Percentiles rank a stretch among this genome's conserved stretches.
phyloP scores from a whole-genome alignment of 37 sponge, comb jelly and placozoan genomes.

The Beroe forskalii region DNA sequence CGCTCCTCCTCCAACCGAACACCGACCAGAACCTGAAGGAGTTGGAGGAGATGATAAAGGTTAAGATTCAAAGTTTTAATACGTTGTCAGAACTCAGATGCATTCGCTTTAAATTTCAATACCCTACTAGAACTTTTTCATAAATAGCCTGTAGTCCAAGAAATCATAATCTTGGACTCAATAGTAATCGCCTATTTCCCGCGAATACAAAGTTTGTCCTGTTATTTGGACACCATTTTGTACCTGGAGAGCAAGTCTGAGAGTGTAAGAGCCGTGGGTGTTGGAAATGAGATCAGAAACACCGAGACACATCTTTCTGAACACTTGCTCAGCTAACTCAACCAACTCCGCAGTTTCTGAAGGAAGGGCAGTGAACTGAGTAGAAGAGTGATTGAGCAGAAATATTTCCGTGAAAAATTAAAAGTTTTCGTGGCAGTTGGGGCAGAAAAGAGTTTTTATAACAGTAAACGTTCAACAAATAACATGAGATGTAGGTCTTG shows the following conservation, averaged over 20 bases:
- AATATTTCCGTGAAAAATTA: background rate
- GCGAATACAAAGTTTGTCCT: too few relatives aligned
- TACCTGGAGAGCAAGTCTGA: constrained; percentile 32
- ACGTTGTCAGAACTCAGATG: too few relatives aligned
- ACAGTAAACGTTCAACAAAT: background rate
- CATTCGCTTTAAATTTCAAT: too few relatives aligned
- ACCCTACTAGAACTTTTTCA: too few relatives aligned
- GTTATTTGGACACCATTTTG: too few relatives aligned
- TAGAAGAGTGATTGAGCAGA: background rate
- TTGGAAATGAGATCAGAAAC: background rate
- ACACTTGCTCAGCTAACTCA: constrained; percentile 1
- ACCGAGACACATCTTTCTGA: constrained; percentile 29
- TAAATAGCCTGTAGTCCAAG: too few relatives aligned
- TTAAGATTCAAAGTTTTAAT: too few relatives aligned
- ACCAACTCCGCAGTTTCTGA: constrained; percentile 27
- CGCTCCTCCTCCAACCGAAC: background rate
- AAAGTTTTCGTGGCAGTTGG: background rate
- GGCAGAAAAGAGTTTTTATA: background rate
- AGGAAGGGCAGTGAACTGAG: background rate
- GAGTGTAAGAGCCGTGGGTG: constrained; percentile 27
- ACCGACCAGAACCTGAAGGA: constrained; percentile 34
- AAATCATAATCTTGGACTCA: too few relatives aligned
- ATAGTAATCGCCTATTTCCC: too few relatives aligned
- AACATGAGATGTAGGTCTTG: too few relatives aligned
- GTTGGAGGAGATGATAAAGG: background rate